Base-by-base conservation (phyloP, 1,140 invertebrate genomes). In the Eumeta japonica region DNA sequence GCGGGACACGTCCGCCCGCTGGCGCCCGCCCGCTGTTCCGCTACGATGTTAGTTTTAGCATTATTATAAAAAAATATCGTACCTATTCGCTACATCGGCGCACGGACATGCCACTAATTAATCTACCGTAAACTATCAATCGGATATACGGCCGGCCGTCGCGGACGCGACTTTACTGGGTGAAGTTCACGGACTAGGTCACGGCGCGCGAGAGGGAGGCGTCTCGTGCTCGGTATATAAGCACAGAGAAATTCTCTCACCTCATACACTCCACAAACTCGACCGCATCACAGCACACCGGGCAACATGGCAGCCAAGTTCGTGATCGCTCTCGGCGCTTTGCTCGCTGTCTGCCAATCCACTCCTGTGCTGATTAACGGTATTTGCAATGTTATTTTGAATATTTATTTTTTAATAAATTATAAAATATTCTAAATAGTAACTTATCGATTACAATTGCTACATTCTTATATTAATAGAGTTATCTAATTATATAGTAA, bases 221-320 rank as follows among this genome's bases (percentile, higher is more conserved):
- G 31, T 30, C 38, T 35, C 28, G 40, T 37, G 43, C 39, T 42
- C 50, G 37, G 52, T 72, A 72, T 73, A 70, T 62, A 73, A 64
- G 45, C 55, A 39, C 50, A 56, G 65, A 64, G 67, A 73, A 73
- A 73, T 73, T 57, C 67, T 73, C 57, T 73, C 68, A 56, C 66
- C 47, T 20, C 55, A 68, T 68, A 56, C 62, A 61, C 43, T 67
- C 55, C 51, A 28, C 45, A 24, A 24, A n/a, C n/a, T 7, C 5
- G 16, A 43, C 4, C 4, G 37, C 28, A 43, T 17, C 31, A 30
- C 10, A 40, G 11, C 28, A 17, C 46, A 46, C 43, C 37, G 39
- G 35, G 37, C 39, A 56, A 44, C 28, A 73, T 73, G 68, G 68
- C 62, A 16, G 50, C 55, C 30, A 73, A 51, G 45, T 48, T 73